These are phyloP conservation scores for Ctenopoma kingsleyae DNA, from an alignment of 2,797 vertebrate species.

Conservation along the genomic window DNA sequence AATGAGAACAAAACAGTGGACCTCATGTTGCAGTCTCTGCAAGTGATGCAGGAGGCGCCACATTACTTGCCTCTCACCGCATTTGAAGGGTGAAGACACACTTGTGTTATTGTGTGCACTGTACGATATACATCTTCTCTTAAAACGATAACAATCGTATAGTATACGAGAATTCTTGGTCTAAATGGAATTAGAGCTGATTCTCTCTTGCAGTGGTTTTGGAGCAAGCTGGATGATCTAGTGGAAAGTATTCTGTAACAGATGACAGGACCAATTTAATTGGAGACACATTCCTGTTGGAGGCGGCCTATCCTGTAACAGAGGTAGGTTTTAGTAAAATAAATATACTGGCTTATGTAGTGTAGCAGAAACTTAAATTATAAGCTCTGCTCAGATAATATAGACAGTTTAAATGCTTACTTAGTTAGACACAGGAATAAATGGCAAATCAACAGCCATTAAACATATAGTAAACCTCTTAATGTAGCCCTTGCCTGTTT, in stretches of 20 bases:
- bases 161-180: constrained; percentile 6
- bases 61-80: neutral
- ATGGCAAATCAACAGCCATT: neutral
- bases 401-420: neutral
- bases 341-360: constrained; percentile 11
- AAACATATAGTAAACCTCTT: neutral
- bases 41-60: constrained; percentile 13
- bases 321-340: constrained; percentile 30
- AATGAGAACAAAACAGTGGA: constrained; percentile 22
- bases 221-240: constrained; percentile 28
- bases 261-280: constrained; percentile 28
- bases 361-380: constrained; percentile 7
- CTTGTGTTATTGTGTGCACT: constrained; percentile 7
- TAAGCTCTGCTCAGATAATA: neutral
- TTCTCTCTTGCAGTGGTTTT: constrained; percentile 34
- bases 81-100: constrained; percentile 4
- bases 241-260: constrained; percentile 29
- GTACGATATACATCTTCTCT: constrained; percentile 7
- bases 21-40: neutral
- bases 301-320: constrained; percentile 8
- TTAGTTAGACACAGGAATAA: neutral
- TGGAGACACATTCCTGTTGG: constrained; percentile 8
- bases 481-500: neutral
- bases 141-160: constrained; percentile 4
- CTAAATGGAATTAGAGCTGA: constrained; percentile 40